These are phyloP conservation scores for Leucozona laternaria DNA, from an alignment of 2,888 invertebrate species.

Conservation along the genomic window DNA sequence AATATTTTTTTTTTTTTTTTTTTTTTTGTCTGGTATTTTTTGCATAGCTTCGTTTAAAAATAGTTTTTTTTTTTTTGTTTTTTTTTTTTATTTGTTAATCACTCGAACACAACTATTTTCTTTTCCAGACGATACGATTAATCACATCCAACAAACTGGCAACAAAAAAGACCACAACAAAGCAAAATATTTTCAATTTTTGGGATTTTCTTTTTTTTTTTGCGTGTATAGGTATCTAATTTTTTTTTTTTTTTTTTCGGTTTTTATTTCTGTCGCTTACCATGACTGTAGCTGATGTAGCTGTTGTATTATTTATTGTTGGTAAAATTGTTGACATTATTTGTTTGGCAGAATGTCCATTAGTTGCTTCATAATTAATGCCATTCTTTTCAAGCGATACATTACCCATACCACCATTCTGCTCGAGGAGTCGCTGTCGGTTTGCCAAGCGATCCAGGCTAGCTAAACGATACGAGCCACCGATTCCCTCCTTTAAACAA, in stretches of 20 bases:
- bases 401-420: constrained; percentile 81
- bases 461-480: constrained; percentile 91
- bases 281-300: constrained; percentile 69
- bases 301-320: constrained; percentile 59
- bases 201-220: background rate
- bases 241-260: constrained; percentile 1
- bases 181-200: constrained; percentile 13
- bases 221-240: no score
- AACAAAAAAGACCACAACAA: constrained; percentile 42
- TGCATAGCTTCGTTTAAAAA: background rate
- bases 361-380: constrained; percentile 74
- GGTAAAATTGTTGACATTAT: constrained; percentile 61
- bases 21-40: background rate
- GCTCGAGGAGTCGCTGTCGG: constrained; percentile 92
- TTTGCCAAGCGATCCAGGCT: constrained; percentile 93
- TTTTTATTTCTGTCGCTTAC: constrained; percentile 61
- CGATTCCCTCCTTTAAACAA: constrained; percentile 85
- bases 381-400: constrained; percentile 77
- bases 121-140: constrained; percentile 13
- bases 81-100: background rate
- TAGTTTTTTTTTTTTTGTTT: background rate
- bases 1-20: background rate
- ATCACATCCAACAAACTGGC: background rate
- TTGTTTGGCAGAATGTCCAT: constrained; percentile 69
- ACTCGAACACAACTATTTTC: background rate